Conservation (phyloP, 2,797 vertebrate species). For the Galagoides demidoff region DNA sequence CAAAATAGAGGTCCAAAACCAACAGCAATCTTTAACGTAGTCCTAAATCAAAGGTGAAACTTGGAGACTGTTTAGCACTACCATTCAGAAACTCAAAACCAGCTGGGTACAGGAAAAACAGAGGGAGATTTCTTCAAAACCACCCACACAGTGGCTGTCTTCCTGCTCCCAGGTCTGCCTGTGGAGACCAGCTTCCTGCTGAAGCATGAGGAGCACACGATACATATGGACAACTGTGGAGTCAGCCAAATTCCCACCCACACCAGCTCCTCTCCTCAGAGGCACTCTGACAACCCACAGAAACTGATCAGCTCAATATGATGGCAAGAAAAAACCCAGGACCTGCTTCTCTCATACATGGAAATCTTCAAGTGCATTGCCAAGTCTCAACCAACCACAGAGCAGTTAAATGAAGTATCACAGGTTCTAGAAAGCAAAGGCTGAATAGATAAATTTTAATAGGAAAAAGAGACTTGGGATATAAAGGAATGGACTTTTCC, state of each 20-base stretch:
- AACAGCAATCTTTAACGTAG: neutral
- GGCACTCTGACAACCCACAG: neutral
- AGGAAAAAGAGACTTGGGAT: neutral
- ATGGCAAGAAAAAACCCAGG: neutral
- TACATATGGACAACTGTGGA: neutral
- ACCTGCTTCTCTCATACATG: neutral
- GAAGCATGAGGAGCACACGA: neutral
- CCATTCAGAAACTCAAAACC: conserved; percentile 28
- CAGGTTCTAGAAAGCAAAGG: neutral
- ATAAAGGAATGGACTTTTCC: neutral
- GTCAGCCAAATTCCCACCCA: conserved; percentile 60
- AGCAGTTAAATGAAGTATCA: neutral
- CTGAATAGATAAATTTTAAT: neutral
- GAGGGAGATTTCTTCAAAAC: conserved; percentile 52
- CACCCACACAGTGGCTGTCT: conserved; percentile 63
- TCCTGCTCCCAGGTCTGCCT: neutral
- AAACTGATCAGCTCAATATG: neutral
- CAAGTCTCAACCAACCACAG: neutral
- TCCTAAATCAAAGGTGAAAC: neutral
- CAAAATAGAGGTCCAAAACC: neutral
- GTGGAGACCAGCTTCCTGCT: conserved; percentile 55
- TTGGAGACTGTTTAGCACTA: neutral
- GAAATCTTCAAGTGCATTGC: neutral
- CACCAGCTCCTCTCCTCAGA: conserved; percentile 31
- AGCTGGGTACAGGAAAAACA: conserved; percentile 34